Evolutionary conservation across 2,113 vertebrate species (phyloP), one percentile per base, ranked within the genome.

Genomic region (Antechinus flavipes): DNA sequence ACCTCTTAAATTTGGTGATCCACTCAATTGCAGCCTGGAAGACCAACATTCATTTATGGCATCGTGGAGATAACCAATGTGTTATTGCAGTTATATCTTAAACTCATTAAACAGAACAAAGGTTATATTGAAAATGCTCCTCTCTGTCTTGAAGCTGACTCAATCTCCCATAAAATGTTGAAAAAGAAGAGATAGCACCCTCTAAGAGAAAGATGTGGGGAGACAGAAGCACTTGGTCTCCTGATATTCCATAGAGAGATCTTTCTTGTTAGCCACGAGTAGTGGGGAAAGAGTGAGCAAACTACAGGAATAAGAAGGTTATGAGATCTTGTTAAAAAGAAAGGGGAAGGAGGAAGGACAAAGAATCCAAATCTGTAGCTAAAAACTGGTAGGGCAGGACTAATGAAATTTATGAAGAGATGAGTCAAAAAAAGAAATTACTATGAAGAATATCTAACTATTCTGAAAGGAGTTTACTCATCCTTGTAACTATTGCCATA

Each of bases 1-100:
- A 96, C 58, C 94, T 61, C 90, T 93, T 53, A 19, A 14, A 52
- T 76, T 93, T 58, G 90, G 92, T 90, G 61, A 95, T 84, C 22
- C 14, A 14, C 2, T 68, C 16, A 23, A 2, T 24, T 53, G 26
- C 61, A 54, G 96, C 91, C 93, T 90, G 94, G 68, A 96, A 97
- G 95, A 92, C 24, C 61, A 93, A 56, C 30, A 94, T 92, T 94
- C 84, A 23, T 54, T 93, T 94, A 92, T 50, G 27, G 49, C 52
- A 42, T 22, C 25, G 26, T 89, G 22, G 47, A 91, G 94, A 53
- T 22, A 92, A n/a, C 58, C 89, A 58, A 49, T 8, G 10, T 24
- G 49, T 8, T 55, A 10, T 91, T 30, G 16, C 11, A 55, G 7
- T 42, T 42, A 42, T 42, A 42, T 42, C 12, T 24, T 55, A 58